Percentiles rank a stretch among this genome's conserved stretches.
Conservation (phyloP, 2,797 vertebrate species). For the Vultur gryphus region DNA sequence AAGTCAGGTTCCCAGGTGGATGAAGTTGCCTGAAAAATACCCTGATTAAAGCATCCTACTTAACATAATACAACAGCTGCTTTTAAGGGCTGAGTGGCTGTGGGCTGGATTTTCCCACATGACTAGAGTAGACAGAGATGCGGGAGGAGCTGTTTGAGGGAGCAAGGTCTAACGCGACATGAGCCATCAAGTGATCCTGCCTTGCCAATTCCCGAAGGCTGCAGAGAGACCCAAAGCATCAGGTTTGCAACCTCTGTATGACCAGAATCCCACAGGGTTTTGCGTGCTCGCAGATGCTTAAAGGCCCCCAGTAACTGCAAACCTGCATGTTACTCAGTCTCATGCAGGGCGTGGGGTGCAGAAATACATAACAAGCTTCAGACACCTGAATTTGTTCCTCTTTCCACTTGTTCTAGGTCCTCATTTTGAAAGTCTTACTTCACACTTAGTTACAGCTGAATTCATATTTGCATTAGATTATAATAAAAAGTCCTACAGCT, state of each 20-base stretch:
- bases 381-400: background rate
- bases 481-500: background rate
- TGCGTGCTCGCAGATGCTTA: background rate
- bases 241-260: background rate
- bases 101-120: background rate
- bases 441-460: background rate
- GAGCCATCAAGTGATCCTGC: background rate
- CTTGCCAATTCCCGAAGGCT: background rate
- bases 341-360: background rate
- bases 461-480: background rate
- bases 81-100: background rate
- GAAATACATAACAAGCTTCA: background rate
- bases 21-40: background rate
- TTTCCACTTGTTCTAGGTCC: background rate
- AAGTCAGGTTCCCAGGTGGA: background rate
- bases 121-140: background rate
- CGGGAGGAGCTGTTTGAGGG: background rate
- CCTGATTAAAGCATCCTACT: background rate
- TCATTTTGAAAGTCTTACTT: background rate
- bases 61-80: background rate
- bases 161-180: accelerated
- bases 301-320: background rate
- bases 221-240: background rate
- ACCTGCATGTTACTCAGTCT: background rate
- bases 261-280: background rate